Evolutionary conservation across 2,113 vertebrate genomes (phyloP), one percentile per base, ranked within the genome.

Genomic region (Pica pica): DNA sequence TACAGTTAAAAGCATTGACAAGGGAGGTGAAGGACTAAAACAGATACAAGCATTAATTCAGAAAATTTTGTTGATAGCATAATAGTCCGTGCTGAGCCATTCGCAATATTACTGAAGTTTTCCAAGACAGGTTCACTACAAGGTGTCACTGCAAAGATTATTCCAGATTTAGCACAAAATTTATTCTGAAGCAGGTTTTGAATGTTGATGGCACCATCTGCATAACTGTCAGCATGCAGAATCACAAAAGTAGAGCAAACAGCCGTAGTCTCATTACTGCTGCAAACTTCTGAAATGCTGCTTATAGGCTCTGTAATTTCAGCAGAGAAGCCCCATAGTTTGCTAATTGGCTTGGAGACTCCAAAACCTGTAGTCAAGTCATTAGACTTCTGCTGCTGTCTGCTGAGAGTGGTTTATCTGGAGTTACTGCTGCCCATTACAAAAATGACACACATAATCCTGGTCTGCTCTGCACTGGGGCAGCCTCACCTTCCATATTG

Each of bases 211-310:
- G 92, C 87, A 91, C 96, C 92, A 2, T 61, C 33, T 24, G 44
- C 76, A 80, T 98, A 94, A 26, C 33, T 73, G 14, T 94, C 90
- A 35, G 96, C 55, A 5, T 57, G 65, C 42, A 97, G 76, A 64
- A 97, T 95, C 57, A 97, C 95, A 94, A 90, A 98, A n/a, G 94
- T 97, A 69, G 53, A 95, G 83, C 95, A 98, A 57, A 74, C 63
- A 41, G 94, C 73, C 5, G 6, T 14, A 50, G 59, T 69, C 17
- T 73, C 39, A 26, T 79, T 70, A 37, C n/a, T 50, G 79, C 74
- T 91, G 16, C 53, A 69, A 35, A 55, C 11, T 37, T 90, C 87
- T 16, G 52, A 56, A 31, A 83, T 56, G 15, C 46, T 88, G 11
- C 61, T 80, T 16, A 53, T 19, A 41, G 13, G 22, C 7, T 81